Conservation (phyloP, 2,888 invertebrate species). For the Lottia gigantea region DNA sequence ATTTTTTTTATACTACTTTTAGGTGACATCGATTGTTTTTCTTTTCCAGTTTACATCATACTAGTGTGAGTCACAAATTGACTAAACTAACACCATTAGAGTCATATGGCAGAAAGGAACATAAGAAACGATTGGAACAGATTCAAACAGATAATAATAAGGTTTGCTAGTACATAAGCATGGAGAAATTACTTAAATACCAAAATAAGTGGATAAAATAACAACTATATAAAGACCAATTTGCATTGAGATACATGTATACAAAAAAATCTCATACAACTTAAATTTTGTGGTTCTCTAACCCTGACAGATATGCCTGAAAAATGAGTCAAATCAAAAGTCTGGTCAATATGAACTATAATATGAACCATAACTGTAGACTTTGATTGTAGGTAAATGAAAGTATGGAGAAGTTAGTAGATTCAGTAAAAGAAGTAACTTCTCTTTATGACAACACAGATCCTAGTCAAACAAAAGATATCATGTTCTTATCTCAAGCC, state of each 20-base stretch:
- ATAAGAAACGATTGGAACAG: slow-evolving; percentile 43
- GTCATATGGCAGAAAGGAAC: slow-evolving; percentile 43
- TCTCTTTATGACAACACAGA: slow-evolving; percentile 36
- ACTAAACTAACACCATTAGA: slow-evolving; percentile 46
- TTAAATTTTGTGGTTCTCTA: too few species aligned
- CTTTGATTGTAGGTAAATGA: slow-evolving; percentile 42
- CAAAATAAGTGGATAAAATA: too few species aligned
- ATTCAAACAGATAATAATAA: slow-evolving; percentile 46
- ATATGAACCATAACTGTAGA: neutral
- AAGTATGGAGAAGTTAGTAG: slow-evolving; percentile 38
- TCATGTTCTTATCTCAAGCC: slow-evolving; percentile 51
- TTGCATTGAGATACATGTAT: too few species aligned
- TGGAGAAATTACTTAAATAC: too few species aligned
- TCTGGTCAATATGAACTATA: neutral
- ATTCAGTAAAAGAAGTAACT: slow-evolving; percentile 38
- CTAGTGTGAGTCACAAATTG: slow-evolving; percentile 41
- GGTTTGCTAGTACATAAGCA: slow-evolving; percentile 31
- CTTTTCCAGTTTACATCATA: slow-evolving; percentile 48
- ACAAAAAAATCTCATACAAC: too few species aligned
- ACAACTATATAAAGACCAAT: too few species aligned
- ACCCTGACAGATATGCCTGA: too few species aligned
- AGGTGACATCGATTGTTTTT: neutral
- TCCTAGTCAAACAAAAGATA: slow-evolving; percentile 24
- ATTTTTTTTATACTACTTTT: too few species aligned
- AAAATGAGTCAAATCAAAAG: too few species aligned